These are phyloP conservation scores for Nomada hirtipes DNA, from an alignment of 2,888 invertebrate genomes.

Conservation along the genomic window DNA sequence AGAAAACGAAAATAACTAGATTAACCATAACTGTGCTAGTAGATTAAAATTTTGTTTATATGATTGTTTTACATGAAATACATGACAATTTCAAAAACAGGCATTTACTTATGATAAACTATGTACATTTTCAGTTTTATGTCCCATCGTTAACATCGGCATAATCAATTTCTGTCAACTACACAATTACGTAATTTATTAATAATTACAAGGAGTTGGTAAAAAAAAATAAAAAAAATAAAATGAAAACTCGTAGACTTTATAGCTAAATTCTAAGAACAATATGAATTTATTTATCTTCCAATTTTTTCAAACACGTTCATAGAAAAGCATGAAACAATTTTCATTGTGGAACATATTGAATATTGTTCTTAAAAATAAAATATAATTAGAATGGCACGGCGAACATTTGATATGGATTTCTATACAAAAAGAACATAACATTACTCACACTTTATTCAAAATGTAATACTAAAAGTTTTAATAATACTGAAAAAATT, in stretches of 20 bases:
- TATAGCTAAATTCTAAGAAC: conserved; percentile 22
- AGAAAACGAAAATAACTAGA: conserved; percentile 12
- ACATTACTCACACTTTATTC: conserved; percentile 1
- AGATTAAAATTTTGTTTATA: conserved; percentile 51
- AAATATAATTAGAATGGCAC: conserved; percentile 50
- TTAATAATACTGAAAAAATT: conserved; percentile 24
- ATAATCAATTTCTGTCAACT: conserved; percentile 33
- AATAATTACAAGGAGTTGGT: conserved; percentile 7
- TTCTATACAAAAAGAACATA: conserved; percentile 5
- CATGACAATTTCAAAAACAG: conserved; percentile 51
- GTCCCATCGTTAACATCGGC: conserved; percentile 39
- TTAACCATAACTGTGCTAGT: conserved; percentile 22
- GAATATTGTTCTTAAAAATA: conserved; percentile 26
- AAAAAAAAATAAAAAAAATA: background rate
- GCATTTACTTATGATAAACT: conserved; percentile 52
- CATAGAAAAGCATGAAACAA: conserved; percentile 1
- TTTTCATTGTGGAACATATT: conserved; percentile 11
- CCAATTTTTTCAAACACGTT: background rate
- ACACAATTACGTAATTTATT: conserved; percentile 28
- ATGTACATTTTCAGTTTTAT: conserved; percentile 55
- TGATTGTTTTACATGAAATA: conserved; percentile 53
- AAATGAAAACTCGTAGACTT: conserved; percentile 49
- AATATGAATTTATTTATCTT: conserved; percentile 22
- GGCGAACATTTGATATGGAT: conserved; percentile 13
- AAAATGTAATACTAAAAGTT: background rate